phyloP scores from a whole-genome alignment of 2,888 invertebrate species.

The Epinotia nisella region DNA sequence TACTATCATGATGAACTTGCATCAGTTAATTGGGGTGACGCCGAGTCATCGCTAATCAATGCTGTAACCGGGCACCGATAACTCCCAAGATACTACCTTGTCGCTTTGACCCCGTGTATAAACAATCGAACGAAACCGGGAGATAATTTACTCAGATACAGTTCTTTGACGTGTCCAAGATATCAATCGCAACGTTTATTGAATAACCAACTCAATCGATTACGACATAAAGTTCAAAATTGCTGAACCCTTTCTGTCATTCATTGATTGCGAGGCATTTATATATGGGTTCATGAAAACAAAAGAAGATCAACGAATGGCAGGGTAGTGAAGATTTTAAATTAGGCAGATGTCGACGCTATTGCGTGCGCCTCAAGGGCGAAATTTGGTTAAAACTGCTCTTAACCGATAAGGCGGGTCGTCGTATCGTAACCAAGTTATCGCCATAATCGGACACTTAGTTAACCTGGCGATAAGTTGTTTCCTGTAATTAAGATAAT shows the following conservation, averaged over 20 bases:
- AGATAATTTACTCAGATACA: slow-evolving; percentile 16
- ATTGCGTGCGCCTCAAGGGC: not conserved
- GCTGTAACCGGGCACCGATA: slow-evolving; percentile 23
- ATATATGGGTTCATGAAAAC: not conserved
- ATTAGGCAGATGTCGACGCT: not conserved
- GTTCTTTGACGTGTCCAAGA: slow-evolving; percentile 3
- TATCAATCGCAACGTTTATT: not conserved
- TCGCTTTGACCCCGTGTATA: slow-evolving; percentile 18
- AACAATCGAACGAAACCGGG: slow-evolving; percentile 6
- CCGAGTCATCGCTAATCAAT: slow-evolving; percentile 20
- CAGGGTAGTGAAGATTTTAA: not conserved
- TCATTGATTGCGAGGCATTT: not conserved
- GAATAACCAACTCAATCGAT: not conserved
- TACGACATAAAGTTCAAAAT: slow-evolving; percentile 4
- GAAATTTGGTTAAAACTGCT: not conserved
- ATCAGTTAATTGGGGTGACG: slow-evolving; percentile 13
- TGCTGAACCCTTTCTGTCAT: not conserved
- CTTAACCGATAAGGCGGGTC: slow-evolving; percentile 15
- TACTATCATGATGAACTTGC: slow-evolving; percentile 16
- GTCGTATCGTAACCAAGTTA: slow-evolving; percentile 5
- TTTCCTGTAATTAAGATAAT: slow-evolving; percentile 8
- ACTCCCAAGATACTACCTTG: slow-evolving; percentile 5
- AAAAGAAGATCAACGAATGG: not conserved
- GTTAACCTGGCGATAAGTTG: not conserved
- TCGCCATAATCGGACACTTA: slow-evolving; percentile 5